Evolutionary conservation across 2,888 invertebrate genomes (phyloP), one percentile per base, ranked within the genome.

Genomic region (Liposcelis brunnea): DNA sequence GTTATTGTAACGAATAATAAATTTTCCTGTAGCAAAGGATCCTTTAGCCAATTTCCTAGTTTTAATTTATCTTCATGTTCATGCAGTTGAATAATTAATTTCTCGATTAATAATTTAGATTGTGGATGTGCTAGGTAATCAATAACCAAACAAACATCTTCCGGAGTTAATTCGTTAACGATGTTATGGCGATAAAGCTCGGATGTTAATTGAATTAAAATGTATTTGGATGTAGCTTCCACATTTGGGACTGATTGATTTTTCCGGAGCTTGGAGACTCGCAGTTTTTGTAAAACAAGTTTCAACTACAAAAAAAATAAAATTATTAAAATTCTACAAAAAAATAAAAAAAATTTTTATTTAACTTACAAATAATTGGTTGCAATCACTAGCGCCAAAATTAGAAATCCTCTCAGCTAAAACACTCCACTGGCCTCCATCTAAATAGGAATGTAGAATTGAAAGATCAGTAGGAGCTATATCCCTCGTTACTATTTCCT

Each of bases 361-460:
- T 26, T 26, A 6, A 35, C 14, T 15, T 35, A 35, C 35, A 14
- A 35, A 35, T 6, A 35, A 10, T 16, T 19, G 40, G 11, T 40
- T 40, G 19, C 40, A 40, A 6, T 40, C 19, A 5, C 21, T 7
- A 19, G 16, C 40, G 4, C 40, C 40, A 18, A 40, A 40, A 40
- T 40, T 40, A 16, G 40, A 12, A 6, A 40, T 40, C 19, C 40
- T 14, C 11, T 40, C 40, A 18, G 40, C 19, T 10, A 40, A 40
- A 21, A 40, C 40, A 11, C 40, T 40, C 40, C 40, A 40, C 40
- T 40, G 40, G 6, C 21, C 19, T 14, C 40, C 40, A n/a, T 14
- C 21, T n/a, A 40, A n/a, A 19, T 19, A 40, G 6, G 4, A 5
- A 19, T 19, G 40, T 14, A 19, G 7, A 16, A 21, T 10, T n/a